Base-by-base conservation (phyloP, 2,888 invertebrate species). In the Leuctra nigra region DNA sequence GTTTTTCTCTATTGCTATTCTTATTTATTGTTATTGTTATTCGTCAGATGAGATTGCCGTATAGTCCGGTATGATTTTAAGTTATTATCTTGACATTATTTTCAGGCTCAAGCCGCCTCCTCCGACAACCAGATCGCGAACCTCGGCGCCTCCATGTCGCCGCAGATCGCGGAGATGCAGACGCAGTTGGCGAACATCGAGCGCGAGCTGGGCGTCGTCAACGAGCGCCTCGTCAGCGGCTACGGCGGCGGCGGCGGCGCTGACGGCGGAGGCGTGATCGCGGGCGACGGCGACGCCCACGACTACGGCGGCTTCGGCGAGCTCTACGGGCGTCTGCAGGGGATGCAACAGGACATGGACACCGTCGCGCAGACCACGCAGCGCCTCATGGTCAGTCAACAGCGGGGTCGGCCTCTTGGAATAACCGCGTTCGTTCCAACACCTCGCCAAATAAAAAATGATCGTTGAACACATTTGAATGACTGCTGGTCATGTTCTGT, bases 321-420 rank as follows among this genome's bases (percentile, higher is more conserved):
- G 11, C 62, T 77, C 4, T 68, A 70, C 57, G 64, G 66, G 25
- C 74, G 73, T 54, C 65, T 77, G 1, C 62, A 69, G 9, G 61
- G 63, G 4, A 63, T 77, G 4, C 72, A 77, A 63, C 63, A 63
- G 1, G 75, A 77, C n/a, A 68, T 77, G 61, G 69, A 69, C 14
- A 65, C 63, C 25, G 60, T 77, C 1, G 66, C 68, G 16, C 68
- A 72, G 38, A 71, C 68, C 1, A 67, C 72, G 0, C 63, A 66
- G 16, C 75, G 75, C 61, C 67, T 84, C 16, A 70, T 77, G 13
- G 75, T n/a, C n/a, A n/a, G n/a, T n/a, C n/a, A n/a, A n/a, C n/a
- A n/a, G n/a, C n/a, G n/a, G n/a, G n/a, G n/a, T n/a, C n/a, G n/a
- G n/a, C n/a, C n/a, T n/a, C n/a, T n/a, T n/a, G n/a, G n/a, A n/a